A percentile compares a stretch with the other conserved stretches of the same genome.
Evolutionary conservation across 2,888 invertebrate genomes (phyloP).

Genomic region (Xanthorhoe spadicearia): DNA sequence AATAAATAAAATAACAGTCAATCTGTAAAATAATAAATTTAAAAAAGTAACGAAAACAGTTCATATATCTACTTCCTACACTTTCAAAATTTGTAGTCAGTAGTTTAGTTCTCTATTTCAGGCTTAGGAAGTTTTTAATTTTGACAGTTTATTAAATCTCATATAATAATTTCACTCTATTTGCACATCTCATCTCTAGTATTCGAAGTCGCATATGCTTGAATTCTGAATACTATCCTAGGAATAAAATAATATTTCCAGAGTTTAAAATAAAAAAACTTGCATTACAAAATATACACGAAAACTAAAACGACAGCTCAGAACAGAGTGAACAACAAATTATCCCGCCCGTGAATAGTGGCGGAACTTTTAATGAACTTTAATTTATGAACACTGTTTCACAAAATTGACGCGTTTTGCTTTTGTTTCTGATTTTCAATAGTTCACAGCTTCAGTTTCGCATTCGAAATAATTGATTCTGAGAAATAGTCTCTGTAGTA

Average conservation of each 20-base stretch:
- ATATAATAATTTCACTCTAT: too few species aligned
- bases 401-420: slow-evolving; percentile 76
- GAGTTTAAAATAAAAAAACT: background rate
- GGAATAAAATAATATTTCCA: background rate
- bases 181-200: too few species aligned
- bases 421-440: slow-evolving; percentile 60
- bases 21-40: too few species aligned
- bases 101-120: too few species aligned
- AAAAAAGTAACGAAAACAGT: too few species aligned
- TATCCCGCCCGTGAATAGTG: slow-evolving; percentile 8
- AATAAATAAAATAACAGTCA: too few species aligned
- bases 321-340: slow-evolving; percentile 11
- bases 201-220: too few species aligned
- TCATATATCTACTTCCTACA: too few species aligned
- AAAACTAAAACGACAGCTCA: slow-evolving; percentile 10
- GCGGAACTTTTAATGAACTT: slow-evolving; percentile 73
- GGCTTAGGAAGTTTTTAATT: too few species aligned
- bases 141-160: too few species aligned
- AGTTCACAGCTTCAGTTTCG: background rate
- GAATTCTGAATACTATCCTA: too few species aligned
- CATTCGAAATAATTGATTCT: background rate
- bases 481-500: background rate
- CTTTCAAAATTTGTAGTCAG: too few species aligned
- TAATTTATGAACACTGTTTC: slow-evolving; percentile 67
- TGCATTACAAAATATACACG: background rate